phyloP scores from a whole-genome alignment of 2,113 vertebrate species.

The Phaetusa simplex region DNA sequence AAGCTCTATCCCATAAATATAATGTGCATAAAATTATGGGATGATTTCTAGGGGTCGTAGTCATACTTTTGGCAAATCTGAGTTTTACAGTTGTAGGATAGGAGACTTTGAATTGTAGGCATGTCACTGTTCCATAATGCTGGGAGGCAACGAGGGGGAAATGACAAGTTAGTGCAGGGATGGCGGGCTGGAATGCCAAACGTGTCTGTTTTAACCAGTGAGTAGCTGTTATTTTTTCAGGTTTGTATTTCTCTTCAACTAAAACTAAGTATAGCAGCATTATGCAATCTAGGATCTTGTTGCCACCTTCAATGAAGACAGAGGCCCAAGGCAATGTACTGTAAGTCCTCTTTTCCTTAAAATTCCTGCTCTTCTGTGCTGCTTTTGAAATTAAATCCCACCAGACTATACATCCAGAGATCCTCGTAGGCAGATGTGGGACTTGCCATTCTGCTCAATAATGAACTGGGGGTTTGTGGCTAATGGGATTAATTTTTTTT shows the following conservation, averaged over 20 bases:
- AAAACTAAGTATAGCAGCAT: slow-evolving; percentile 3
- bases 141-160: neutral
- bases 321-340: neutral
- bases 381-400: neutral
- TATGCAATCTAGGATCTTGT: neutral
- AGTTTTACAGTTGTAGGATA: neutral
- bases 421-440: neutral
- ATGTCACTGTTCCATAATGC: neutral
- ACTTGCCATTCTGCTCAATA: neutral
- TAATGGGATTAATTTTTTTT: neutral
- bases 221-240: neutral
- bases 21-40: neutral
- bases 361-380: neutral
- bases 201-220: neutral
- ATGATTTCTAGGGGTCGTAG: neutral
- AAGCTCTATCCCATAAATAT: neutral
- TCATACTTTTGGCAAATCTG: neutral
- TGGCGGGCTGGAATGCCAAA: neutral
- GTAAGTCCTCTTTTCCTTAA: neutral
- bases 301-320: neutral
- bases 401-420: neutral
- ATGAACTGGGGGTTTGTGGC: neutral
- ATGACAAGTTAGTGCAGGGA: neutral
- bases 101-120: neutral
- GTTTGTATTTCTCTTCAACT: neutral